Evolutionary conservation across 2,888 invertebrate genomes (phyloP), one percentile per base, ranked within the genome.

Genomic region (Caenorhabditis wallacei): DNA sequence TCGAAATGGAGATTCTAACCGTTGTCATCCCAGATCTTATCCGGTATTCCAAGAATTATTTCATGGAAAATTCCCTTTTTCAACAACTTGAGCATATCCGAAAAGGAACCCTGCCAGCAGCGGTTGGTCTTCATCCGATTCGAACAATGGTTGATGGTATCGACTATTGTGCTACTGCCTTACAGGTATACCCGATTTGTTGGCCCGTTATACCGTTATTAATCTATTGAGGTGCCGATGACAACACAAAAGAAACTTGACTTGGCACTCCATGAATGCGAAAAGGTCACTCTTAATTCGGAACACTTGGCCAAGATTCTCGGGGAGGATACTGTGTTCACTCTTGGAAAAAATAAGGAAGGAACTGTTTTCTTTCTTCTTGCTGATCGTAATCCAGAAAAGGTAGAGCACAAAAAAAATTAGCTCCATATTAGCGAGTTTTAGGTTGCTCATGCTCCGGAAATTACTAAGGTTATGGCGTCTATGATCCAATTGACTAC

Each of bases 131-230:
- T 64, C 64, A 79, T 59, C 79, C 74, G n/a, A 70, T 83, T 11
- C 40, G 70, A 51, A 83, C 83, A 69, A 79, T 83, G 79, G 74
- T 80, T 5, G 72, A 83, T 46, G 83, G 83, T 1, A 83, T 70
- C 22, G 75, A 74, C 48, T 83, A 80, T 56, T 83, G 79, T 70
- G 83, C 79, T 0, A 59, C 70, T 16, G 82, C 69, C n/a, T 35
- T 78, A 37, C 74, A 79, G 74, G 82, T 82, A 30, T 8, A 30
- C 8, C 30, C 30, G 30, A 30, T 5, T 30, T 5, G 30, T 30
- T 30, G 8, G 30, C 10, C 1, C 30, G 7, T 64, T 20, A 63
- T 16, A 43, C 16, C 54, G 46, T 75, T 51, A 75, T 51, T 75
- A 48, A 40, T 16, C 8, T 51, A 11, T 72, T 54, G 7, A 81